phyloP scores from a whole-genome alignment of 2,888 invertebrate species.

The Trimorus sp. region DNA sequence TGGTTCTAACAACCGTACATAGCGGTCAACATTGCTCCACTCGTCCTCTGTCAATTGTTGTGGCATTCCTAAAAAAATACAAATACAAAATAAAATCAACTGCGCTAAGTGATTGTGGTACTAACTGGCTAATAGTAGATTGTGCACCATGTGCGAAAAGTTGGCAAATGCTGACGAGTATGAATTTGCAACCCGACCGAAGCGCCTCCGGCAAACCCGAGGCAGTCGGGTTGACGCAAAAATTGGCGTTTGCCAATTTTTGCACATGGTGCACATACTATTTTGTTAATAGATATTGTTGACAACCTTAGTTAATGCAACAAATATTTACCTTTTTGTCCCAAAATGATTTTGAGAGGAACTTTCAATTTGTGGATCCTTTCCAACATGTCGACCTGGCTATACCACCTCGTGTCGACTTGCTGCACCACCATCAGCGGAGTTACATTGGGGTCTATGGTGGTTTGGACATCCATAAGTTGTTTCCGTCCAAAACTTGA shows the following conservation, averaged over 20 bases:
- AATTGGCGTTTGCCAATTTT: no score
- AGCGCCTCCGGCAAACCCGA: no score
- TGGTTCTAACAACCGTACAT: neutral
- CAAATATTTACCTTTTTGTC: neutral
- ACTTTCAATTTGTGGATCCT: neutral
- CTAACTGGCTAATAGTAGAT: no score
- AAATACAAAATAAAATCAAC: neutral
- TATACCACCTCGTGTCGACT: neutral
- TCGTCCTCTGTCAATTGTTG: neutral
- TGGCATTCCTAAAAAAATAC: conserved; percentile 2
- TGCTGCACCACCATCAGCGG: neutral
- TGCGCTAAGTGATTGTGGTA: neutral
- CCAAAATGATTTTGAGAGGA: neutral
- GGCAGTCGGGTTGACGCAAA: no score
- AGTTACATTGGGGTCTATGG: neutral
- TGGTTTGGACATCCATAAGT: neutral
- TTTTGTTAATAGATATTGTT: neutral
- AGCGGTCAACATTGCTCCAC: neutral
- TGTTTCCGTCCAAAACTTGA: neutral
- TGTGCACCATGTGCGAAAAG: no score
- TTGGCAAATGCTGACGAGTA: no score
- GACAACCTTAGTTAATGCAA: neutral
- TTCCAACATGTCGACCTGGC: neutral
- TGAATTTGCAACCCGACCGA: no score
- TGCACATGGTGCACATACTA: no score